phyloP scores from a whole-genome alignment of 2,113 vertebrate genomes.

The Pampusana beccarii region DNA sequence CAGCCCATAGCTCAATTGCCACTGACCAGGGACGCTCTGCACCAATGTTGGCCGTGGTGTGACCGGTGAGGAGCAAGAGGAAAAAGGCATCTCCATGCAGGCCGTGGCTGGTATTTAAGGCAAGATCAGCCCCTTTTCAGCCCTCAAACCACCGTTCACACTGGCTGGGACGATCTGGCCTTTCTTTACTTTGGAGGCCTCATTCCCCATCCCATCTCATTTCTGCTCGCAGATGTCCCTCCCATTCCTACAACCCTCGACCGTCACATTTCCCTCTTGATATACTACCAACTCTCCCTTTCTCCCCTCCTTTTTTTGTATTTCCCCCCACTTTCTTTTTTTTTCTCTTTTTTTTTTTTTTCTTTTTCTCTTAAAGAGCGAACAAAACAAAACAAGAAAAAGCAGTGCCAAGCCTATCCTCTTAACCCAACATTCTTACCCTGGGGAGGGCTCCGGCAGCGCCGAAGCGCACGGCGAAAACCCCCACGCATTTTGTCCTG shows the following conservation, averaged over 20 bases:
- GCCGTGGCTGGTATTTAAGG: background rate
- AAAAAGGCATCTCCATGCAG: accelerated
- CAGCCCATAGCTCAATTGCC: background rate
- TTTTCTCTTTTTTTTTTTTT: too few species aligned
- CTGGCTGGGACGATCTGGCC: background rate
- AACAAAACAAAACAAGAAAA: conserved; percentile 58
- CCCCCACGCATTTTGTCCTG: conserved; percentile 38
- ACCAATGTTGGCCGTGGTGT: accelerated
- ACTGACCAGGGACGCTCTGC: background rate
- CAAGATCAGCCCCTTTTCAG: background rate
- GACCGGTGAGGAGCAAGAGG: background rate
- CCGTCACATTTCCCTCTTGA: background rate
- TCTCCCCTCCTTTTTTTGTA: background rate
- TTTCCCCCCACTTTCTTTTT: too few species aligned
- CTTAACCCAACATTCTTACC: conserved; percentile 60
- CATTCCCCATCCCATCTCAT: background rate
- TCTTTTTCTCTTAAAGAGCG: background rate
- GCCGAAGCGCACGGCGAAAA: background rate
- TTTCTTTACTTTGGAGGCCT: background rate
- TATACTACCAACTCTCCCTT: background rate
- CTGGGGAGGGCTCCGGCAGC: conserved; percentile 48
- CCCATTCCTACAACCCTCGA: background rate
- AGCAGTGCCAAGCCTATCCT: conserved; percentile 53
- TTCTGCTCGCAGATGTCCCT: background rate
- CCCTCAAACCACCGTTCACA: accelerated